Percentiles rank a stretch among this genome's conserved stretches.
phyloP scores from a whole-genome alignment of 1,140 invertebrate species.

The Drosophila setifemur region DNA sequence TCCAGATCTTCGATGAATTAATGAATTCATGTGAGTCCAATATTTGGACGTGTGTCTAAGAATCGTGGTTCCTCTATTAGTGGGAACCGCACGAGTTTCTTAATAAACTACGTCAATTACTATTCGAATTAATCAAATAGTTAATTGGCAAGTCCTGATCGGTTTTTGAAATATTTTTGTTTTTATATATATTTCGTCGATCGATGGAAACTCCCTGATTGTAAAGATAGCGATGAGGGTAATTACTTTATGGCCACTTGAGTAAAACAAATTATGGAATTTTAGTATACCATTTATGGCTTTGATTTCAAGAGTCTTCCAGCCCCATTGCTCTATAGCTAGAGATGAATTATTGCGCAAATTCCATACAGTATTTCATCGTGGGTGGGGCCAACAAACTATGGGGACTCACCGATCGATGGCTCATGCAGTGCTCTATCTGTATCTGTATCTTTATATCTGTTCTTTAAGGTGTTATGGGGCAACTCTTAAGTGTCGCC shows the following conservation, averaged over 20 bases:
- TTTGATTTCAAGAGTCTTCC: conserved; percentile 16
- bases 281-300: conserved; percentile 26
- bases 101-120: conserved; percentile 45
- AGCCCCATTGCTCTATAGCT: neutral
- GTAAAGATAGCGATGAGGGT: conserved; percentile 25
- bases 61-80: conserved; percentile 30
- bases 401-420: neutral
- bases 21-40: conserved; percentile 16
- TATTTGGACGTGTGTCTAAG: neutral
- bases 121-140: conserved; percentile 6
- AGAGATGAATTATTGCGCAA: conserved; percentile 3
- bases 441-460: conserved; percentile 17
- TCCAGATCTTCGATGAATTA: neutral
- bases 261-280: conserved; percentile 23
- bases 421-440: neutral
- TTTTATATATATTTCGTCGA: neutral
- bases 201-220: neutral
- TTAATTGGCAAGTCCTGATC: conserved; percentile 14
- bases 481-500: conserved; percentile 24
- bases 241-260: conserved; percentile 34
- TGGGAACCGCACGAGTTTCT: conserved; percentile 21
- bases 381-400: neutral
- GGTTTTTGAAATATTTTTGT: neutral
- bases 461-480: conserved; percentile 13
- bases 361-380: neutral